A percentile compares a stretch with the other conserved stretches of the same genome.
These are phyloP conservation scores for Eolophus roseicapilla DNA, from an alignment of 2,113 vertebrate genomes.

Conservation along the genomic window DNA sequence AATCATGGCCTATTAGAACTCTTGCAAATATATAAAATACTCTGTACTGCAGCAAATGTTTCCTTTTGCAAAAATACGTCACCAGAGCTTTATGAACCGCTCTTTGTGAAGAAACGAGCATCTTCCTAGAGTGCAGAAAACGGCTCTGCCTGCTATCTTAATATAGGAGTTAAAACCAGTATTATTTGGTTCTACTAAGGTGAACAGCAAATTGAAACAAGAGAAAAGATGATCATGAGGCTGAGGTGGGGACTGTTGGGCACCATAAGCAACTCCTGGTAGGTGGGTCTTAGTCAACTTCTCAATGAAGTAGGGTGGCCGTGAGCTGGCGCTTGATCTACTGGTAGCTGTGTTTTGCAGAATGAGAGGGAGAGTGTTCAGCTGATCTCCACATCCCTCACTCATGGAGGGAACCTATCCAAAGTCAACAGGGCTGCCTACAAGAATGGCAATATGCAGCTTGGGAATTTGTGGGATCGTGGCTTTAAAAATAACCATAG, in stretches of 20 bases:
- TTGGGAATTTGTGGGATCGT: neutral
- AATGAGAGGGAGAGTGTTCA: rapidly evolving
- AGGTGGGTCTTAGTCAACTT: neutral
- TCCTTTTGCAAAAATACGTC: neutral
- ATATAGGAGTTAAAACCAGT: neutral
- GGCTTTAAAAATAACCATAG: neutral
- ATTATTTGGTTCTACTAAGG: neutral
- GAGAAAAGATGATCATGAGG: neutral
- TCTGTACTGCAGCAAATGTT: neutral
- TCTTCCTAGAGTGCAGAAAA: neutral
- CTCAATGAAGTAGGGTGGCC: rapidly evolving
- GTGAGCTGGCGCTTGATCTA: rapidly evolving
- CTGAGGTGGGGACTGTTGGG: neutral
- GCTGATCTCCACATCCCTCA: rapidly evolving
- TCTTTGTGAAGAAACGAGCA: neutral
- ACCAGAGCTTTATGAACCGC: neutral
- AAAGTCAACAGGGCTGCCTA: neutral
- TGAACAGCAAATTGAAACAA: neutral
- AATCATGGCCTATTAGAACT: neutral
- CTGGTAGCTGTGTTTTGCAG: neutral
- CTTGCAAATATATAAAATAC: neutral
- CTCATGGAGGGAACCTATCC: neutral
- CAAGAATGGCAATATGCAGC: neutral
- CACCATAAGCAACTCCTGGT: neutral
- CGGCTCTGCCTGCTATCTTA: neutral